A percentile compares a stretch with the other conserved stretches of the same genome.
Evolutionary conservation across 2,888 invertebrate genomes (phyloP).

Genomic region (Mesochorus sp.): DNA sequence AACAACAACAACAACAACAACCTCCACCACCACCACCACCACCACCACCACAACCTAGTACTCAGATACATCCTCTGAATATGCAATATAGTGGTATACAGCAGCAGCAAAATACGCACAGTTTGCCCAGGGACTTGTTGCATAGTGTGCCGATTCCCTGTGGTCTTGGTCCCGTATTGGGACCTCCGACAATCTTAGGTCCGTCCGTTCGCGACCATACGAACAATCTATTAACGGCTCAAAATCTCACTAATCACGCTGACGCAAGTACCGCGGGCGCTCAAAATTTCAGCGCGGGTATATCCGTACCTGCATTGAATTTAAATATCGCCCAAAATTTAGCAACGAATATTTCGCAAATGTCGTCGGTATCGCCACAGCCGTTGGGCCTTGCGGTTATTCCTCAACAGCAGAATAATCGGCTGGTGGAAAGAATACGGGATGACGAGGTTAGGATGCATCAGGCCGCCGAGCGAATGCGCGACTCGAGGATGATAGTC

Average conservation of each 20-base stretch:
- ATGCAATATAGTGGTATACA: constrained; percentile 77
- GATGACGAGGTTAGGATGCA: constrained; percentile 54
- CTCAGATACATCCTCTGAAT: constrained; percentile 72
- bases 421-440: constrained; percentile 73
- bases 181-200: constrained; percentile 57
- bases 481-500: constrained; percentile 59
- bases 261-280: constrained; percentile 61
- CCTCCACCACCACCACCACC: constrained; percentile 56
- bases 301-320: constrained; percentile 74
- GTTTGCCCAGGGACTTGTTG: constrained; percentile 78
- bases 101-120: constrained; percentile 72
- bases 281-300: constrained; percentile 67
- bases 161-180: constrained; percentile 57
- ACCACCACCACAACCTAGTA: constrained; percentile 69
- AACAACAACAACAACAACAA: constrained; percentile 67
- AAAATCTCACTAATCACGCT: constrained; percentile 63
- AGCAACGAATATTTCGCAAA: constrained; percentile 75
- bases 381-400: constrained; percentile 78
- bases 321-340: constrained; percentile 79
- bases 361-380: constrained; percentile 75
- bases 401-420: constrained; percentile 67
- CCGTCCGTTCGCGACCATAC: constrained; percentile 51
- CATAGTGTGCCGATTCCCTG: constrained; percentile 74
- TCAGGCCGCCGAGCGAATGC: constrained; percentile 56
- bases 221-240: constrained; percentile 28